Evolutionary conservation across 2,888 invertebrate genomes (phyloP), one percentile per base, ranked within the genome.

Genomic region (Drosophila glabriapex): DNA sequence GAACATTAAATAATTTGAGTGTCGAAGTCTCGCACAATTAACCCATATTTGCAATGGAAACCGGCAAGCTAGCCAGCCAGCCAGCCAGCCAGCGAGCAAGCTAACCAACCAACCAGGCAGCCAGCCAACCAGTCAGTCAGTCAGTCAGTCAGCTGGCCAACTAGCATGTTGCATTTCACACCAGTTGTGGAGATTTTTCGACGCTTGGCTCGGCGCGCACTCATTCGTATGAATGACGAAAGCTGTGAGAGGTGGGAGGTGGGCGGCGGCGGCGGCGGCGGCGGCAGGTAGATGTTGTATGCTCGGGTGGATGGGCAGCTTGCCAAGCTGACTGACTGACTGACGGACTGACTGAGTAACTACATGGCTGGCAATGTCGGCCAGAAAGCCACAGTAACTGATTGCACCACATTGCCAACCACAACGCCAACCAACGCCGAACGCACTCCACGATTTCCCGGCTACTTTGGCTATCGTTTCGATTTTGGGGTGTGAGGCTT

Each of bases 131-230:
- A 67, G 53, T 25, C 56, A 59, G 56, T n/a, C 25, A 59, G 78
- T 33, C 68, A 63, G 65, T 12, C 53, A 37, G 59, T 19, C 68
- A 68, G 56, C 67, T 68, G 58, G 56, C 28, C 43, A 58, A 41
- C 41, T 41, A 76, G 89, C 90, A 86, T 90, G 89, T 89, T 88
- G 87, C 87, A 90, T 90, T 88, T 88, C 91, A 88, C 87, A 87
- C 90, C 91, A 85, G 77, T 77, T 89, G 84, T 66, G 82, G 73
- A 82, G 82, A 66, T 75, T 78, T 78, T 59, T 61, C 69, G 59
- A 55, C 80, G 73, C 80, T 73, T 83, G 84, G 73, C 84, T 78
- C 72, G 78, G 80, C 87, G 90, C 69, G 68, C 90, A 90, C 85
- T 89, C 85, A 85, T 62, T 89, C 85, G 85, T 76, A 82, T 88